phyloP scores from a whole-genome alignment of 2,113 vertebrate genomes.

The Trichechus manatus region DNA sequence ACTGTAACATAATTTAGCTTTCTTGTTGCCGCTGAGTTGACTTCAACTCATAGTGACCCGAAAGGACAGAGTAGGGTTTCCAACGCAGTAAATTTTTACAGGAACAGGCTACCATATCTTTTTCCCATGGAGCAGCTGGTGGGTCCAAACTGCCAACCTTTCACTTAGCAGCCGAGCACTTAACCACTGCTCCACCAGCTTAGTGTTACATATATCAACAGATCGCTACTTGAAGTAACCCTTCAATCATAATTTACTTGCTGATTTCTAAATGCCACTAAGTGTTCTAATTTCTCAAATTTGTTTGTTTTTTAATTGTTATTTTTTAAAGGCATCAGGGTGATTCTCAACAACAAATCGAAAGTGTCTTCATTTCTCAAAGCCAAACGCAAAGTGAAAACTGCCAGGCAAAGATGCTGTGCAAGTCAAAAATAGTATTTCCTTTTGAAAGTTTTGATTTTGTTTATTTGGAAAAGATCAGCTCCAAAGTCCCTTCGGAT shows the following conservation, averaged over 20 bases:
- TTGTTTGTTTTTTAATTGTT: not conserved
- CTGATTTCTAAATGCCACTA: constrained; percentile 52
- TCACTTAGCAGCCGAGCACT: no score
- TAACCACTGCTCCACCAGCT: no score
- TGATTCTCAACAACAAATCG: constrained; percentile 21
- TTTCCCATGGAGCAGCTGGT: no score
- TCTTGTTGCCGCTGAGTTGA: no score
- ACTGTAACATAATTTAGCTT: not conserved
- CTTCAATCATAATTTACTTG: constrained; percentile 42
- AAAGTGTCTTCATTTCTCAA: constrained; percentile 1
- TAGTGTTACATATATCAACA: not conserved
- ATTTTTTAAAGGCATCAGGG: constrained; percentile 55
- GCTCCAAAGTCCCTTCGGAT: not conserved
- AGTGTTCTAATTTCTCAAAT: constrained; percentile 5
- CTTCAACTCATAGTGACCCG: no score
- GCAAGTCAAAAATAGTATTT: not conserved
- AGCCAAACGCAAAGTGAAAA: constrained; percentile 64
- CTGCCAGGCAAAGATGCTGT: not conserved
- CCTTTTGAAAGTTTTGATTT: constrained; percentile 44
- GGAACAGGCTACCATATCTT: no score
- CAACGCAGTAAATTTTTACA: no score
- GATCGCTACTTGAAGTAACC: not conserved
- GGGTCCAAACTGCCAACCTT: no score
- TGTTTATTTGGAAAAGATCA: constrained; percentile 21
- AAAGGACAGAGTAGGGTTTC: no score